Evolutionary conservation across 1,140 invertebrate species (phyloP), one percentile per base, ranked within the genome.

Genomic region (Adelges cooleyi): DNA sequence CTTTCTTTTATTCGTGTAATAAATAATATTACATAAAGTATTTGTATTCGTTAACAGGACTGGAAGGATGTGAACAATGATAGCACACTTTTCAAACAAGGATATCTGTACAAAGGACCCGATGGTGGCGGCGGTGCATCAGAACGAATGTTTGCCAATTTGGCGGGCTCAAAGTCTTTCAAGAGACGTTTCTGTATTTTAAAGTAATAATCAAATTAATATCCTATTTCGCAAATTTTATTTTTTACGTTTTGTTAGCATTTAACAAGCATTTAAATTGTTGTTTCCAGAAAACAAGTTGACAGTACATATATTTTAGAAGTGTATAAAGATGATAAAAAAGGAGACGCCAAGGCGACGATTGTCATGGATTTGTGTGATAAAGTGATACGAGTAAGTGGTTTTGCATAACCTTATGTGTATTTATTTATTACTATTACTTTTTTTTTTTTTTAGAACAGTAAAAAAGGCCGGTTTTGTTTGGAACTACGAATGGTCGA

Each of bases 281-380:
- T 27, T 46, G 59, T 59, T 71, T 70, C 52, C 51, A 79, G 90
- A 59, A 86, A 89, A 76, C 89, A 93, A 77, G 84, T 90, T 29
- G 90, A 94, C 75, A 89, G 89, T 11, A 90, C 90, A 0, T 92
- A 92, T 71, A 87, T 91, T 70, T 78, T 95, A 20, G 90, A 94
- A 76, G 81, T 95, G 70, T 89, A 90, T 73, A 95, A 95, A 78
- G 92, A 95, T 78, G 90, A 95, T 62, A 89, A 87, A 72, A 92
- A 90, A 75, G 83, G 82, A 2, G 91, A 95, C 71, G 86, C 87
- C 1, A 94, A 94, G 77, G 82, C 88, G 66, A 87, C 88, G n/a
- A 89, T 95, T 75, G 89, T 90, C 67, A 86, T 95, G 83, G 92
- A 95, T 74, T 90, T 92, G 76, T 94, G 91, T 72, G 85, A 84